Percentiles rank a stretch among this genome's conserved stretches.
phyloP scores from a whole-genome alignment of 2,113 vertebrate genomes.

The Scophthalmus maximus region DNA sequence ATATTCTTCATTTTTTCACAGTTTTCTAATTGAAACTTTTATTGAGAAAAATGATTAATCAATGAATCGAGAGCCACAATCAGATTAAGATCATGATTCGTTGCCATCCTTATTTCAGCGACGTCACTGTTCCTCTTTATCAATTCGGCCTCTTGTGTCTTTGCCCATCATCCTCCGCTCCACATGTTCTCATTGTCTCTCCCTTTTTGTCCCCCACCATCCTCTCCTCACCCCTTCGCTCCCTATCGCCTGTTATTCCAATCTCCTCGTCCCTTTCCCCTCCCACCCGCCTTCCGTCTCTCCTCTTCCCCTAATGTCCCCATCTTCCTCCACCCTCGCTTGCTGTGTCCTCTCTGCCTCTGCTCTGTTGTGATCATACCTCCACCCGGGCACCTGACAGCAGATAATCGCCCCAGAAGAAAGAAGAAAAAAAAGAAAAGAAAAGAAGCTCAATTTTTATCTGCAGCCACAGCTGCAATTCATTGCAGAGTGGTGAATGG shows the following conservation, averaged over 20 bases:
- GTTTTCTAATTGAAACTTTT: too few relatives aligned
- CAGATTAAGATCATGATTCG: not conserved
- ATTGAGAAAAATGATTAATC: not conserved
- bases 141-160: too few relatives aligned
- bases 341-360: constrained; percentile 31
- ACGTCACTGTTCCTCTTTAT: too few relatives aligned
- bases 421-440: constrained; percentile 42
- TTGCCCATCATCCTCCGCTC: too few relatives aligned
- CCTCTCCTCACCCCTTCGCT: not conserved
- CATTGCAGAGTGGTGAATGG: constrained; percentile 75
- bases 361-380: constrained; percentile 72
- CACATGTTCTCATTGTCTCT: not conserved
- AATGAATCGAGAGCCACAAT: not conserved
- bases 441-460: constrained; percentile 75
- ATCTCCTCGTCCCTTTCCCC: not conserved
- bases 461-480: constrained; percentile 84
- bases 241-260: constrained; percentile 1
- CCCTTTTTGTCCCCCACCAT: constrained; percentile 3
- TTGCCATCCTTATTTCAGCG: not conserved
- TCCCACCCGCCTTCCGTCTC: not conserved
- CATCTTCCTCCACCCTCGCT: constrained; percentile 1
- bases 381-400: constrained; percentile 69
- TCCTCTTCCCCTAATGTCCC: constrained; percentile 6
- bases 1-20: too few relatives aligned
- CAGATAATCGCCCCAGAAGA: constrained; percentile 77